Evolutionary conservation across 2,113 vertebrate species (phyloP).

Genomic region (Okapia johnstoni): DNA sequence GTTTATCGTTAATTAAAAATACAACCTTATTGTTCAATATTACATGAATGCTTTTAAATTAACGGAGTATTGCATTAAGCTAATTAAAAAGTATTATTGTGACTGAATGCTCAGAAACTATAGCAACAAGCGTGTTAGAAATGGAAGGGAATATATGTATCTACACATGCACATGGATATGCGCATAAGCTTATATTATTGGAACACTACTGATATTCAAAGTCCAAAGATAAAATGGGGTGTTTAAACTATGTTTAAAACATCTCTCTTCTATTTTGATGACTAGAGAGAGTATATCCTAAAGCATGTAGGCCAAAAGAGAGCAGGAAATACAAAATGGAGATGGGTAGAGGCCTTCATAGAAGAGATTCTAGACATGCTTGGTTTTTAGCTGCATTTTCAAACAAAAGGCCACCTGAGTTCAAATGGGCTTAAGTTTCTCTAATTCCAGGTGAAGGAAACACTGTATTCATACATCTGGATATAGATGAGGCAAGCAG

Average conservation of each 20-base stretch:
- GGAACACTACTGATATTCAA: background rate
- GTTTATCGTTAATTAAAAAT: constrained; percentile 6
- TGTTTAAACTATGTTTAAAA: background rate
- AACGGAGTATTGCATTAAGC: background rate
- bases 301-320: background rate
- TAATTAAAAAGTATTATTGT: constrained; percentile 45
- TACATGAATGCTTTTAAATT: background rate
- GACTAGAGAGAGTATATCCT: background rate
- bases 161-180: background rate
- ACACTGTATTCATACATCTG: background rate
- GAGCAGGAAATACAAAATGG: background rate
- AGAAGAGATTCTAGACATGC: background rate
- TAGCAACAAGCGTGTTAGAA: background rate
- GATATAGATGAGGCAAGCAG: background rate
- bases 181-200: background rate
- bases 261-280: background rate
- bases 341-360: background rate
- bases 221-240: background rate
- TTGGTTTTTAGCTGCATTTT: background rate
- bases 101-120: background rate
- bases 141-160: background rate
- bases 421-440: background rate
- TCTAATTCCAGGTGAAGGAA: background rate
- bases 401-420: background rate
- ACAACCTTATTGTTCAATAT: background rate